These are phyloP conservation scores for Campylomormyrus numenius DNA, from an alignment of 2,113 vertebrate species.

Conservation along the genomic window DNA sequence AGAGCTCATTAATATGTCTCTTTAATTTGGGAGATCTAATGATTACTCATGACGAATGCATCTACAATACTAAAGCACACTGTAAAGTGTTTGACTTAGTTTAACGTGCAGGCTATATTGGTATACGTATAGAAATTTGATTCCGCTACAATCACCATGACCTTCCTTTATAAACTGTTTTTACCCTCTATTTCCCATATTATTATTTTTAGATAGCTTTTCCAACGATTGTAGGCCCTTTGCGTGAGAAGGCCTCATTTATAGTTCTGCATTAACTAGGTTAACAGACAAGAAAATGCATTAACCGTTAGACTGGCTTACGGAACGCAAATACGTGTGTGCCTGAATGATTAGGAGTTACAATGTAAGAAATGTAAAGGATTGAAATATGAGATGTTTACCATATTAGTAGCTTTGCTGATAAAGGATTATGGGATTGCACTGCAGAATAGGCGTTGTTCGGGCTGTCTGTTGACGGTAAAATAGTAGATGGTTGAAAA, in stretches of 20 bases:
- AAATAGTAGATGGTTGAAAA: not conserved
- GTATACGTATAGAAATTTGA: not conserved
- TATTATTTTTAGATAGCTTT: not conserved
- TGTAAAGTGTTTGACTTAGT: not conserved
- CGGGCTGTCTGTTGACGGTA: not conserved
- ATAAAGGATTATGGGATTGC: constrained; percentile 3
- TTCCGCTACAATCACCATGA: not conserved
- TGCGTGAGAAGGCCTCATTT: not conserved
- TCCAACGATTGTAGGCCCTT: not conserved
- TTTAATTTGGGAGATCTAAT: not conserved
- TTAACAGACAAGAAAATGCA: constrained; percentile 1
- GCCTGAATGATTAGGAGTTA: not conserved
- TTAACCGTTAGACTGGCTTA: not conserved
- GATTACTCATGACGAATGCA: not conserved
- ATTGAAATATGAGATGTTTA: not conserved
- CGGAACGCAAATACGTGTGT: not conserved
- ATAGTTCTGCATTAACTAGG: not conserved
- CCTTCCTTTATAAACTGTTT: not conserved
- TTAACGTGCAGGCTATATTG: not conserved
- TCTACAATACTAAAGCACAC: not conserved
- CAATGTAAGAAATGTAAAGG: not conserved
- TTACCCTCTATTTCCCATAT: not conserved
- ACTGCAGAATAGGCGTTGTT: constrained; percentile 3
- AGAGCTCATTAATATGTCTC: not conserved
- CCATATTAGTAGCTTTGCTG: not conserved